A percentile compares a stretch with the other conserved stretches of the same genome.
Evolutionary conservation across 1,140 invertebrate species (phyloP).

Genomic region (Procambarus clarkii): DNA sequence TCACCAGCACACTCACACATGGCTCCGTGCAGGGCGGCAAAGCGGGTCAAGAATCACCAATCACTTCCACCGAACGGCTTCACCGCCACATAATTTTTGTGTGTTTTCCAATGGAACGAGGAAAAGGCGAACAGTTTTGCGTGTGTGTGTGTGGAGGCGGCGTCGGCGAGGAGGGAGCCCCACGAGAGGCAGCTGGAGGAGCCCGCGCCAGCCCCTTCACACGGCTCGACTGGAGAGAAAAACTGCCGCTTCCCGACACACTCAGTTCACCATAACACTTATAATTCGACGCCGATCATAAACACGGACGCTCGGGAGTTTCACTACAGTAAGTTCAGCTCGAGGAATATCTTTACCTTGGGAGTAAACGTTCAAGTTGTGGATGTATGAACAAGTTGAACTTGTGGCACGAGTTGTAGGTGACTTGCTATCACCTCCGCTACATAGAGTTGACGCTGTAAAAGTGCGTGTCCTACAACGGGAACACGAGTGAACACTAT

Average conservation of each 20-base stretch:
- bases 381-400: constrained; percentile 69
- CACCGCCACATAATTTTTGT: constrained; percentile 3
- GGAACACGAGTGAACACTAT: constrained; percentile 73
- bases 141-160: background rate
- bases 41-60: background rate
- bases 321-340: constrained; percentile 56
- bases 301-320: constrained; percentile 62
- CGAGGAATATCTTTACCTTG: constrained; percentile 58
- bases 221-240: constrained; percentile 49
- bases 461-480: constrained; percentile 73
- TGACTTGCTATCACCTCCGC: constrained; percentile 72
- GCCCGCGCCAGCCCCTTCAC: constrained; percentile 31
- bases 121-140: background rate
- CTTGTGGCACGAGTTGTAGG: constrained; percentile 67
- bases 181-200: background rate
- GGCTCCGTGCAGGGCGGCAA: background rate
- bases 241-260: constrained; percentile 48
- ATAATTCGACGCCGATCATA: constrained; percentile 66
- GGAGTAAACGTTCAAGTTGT: constrained; percentile 62
- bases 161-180: background rate
- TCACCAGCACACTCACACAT: constrained; percentile 40
- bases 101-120: background rate
- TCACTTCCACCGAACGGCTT: constrained; percentile 11
- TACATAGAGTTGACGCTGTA: constrained; percentile 72
- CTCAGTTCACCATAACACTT: constrained; percentile 68